phyloP scores from a whole-genome alignment of 2,888 invertebrate species.

The Synanthedon vespiformis region DNA sequence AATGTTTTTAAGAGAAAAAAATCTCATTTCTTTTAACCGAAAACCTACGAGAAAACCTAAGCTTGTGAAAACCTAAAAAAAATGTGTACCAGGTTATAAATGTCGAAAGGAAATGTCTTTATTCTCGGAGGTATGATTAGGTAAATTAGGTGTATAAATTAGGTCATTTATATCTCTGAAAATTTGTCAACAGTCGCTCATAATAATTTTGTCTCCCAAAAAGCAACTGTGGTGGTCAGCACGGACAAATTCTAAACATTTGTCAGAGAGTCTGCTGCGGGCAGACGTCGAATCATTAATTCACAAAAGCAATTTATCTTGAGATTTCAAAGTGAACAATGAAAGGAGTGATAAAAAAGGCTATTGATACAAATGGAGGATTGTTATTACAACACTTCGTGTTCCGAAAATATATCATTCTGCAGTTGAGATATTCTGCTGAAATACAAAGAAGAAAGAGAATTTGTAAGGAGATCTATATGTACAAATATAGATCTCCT shows the following conservation, averaged over 20 bases:
- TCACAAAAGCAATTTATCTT: constrained; percentile 36
- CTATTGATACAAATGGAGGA: constrained; percentile 19
- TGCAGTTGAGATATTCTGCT: no score
- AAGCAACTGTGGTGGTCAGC: constrained; percentile 7
- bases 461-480: no score
- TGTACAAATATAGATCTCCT: no score
- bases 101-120: no score
- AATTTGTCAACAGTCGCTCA: constrained; percentile 8
- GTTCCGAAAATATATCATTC: no score
- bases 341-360: constrained; percentile 31
- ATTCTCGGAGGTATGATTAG: not conserved
- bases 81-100: no score
- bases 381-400: not conserved
- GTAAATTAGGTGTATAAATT: no score
- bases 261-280: constrained; percentile 29
- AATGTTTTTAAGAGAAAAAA: no score
- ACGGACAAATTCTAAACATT: constrained; percentile 42
- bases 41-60: no score
- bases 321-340: constrained; percentile 37
- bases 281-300: constrained; percentile 34
- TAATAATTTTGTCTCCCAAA: constrained; percentile 11
- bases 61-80: no score
- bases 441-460: no score
- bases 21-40: no score
- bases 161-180: constrained; percentile 6